Evolutionary conservation across 2,797 vertebrate genomes (phyloP).

Genomic region (Fringilla coelebs): DNA sequence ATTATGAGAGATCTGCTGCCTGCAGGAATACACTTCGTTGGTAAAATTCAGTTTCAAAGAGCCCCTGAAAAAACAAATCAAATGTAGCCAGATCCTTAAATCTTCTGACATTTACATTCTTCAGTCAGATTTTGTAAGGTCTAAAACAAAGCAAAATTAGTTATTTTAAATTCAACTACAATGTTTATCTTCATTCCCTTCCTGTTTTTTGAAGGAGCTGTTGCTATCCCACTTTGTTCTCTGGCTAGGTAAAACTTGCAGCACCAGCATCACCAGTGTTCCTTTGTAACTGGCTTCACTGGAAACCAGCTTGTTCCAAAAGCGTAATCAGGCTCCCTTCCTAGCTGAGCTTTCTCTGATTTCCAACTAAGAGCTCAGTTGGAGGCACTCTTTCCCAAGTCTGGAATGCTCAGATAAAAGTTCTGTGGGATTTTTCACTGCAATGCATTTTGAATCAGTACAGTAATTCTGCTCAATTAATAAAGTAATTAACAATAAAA

Average conservation of each 20-base stretch:
- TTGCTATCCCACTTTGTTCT: not conserved
- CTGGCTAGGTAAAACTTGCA: not conserved
- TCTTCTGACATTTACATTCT: not conserved
- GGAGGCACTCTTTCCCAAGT: slow-evolving; percentile 6
- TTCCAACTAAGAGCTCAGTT: slow-evolving; percentile 5
- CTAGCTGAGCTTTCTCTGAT: not conserved
- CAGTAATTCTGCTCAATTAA: slow-evolving; percentile 61
- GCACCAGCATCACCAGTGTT: not conserved
- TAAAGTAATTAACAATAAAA: slow-evolving; percentile 60
- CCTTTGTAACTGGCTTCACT: not conserved
- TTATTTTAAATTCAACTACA: not conserved
- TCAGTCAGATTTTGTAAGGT: not conserved
- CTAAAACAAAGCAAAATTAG: not conserved
- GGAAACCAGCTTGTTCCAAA: not conserved
- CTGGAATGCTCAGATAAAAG: not conserved
- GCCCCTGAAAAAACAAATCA: not conserved
- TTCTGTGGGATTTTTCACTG: not conserved
- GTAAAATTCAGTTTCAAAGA: not conserved
- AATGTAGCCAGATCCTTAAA: not conserved
- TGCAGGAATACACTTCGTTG: not conserved
- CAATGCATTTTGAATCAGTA: not conserved
- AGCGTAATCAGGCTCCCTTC: not conserved
- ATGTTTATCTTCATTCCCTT: not conserved
- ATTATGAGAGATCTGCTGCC: not conserved
- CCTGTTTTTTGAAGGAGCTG: not conserved